Evolutionary conservation across 2,113 vertebrate species (phyloP).

Genomic region (Daubentonia madagascariensis): DNA sequence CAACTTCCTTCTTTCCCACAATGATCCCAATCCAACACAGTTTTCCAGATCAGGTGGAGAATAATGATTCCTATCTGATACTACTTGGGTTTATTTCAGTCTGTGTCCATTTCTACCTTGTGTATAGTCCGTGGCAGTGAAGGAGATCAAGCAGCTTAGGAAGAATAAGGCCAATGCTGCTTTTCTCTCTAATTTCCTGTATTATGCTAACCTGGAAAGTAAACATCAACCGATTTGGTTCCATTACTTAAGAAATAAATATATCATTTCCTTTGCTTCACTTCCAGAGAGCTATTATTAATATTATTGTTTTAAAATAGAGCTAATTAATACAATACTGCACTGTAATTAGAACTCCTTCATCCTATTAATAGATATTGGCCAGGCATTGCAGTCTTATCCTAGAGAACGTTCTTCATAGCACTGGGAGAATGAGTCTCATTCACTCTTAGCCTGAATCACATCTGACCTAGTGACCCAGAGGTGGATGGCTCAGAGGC

Average conservation of each 20-base stretch:
- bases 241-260: background rate
- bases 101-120: background rate
- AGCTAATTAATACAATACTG: slow-evolving; percentile 39
- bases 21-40: background rate
- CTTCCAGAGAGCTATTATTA: background rate
- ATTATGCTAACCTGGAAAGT: background rate
- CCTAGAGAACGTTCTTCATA: slow-evolving; percentile 43
- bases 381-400: background rate
- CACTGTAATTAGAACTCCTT: slow-evolving; percentile 33
- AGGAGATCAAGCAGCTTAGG: background rate
- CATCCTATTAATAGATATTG: slow-evolving; percentile 25
- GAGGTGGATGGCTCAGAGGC: slow-evolving; percentile 57
- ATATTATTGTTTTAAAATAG: slow-evolving; percentile 29
- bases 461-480: slow-evolving; percentile 54
- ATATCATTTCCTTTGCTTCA: background rate
- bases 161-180: background rate
- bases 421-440: slow-evolving; percentile 55
- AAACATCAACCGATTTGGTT: background rate
- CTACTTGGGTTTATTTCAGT: background rate
- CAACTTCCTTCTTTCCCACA: background rate
- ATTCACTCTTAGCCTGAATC: slow-evolving; percentile 6
- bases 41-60: background rate
- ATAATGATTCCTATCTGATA: background rate
- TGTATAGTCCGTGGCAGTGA: background rate
- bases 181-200: background rate